Evolutionary conservation across 1,140 invertebrate genomes (phyloP).

Genomic region (Calosoma granatense): DNA sequence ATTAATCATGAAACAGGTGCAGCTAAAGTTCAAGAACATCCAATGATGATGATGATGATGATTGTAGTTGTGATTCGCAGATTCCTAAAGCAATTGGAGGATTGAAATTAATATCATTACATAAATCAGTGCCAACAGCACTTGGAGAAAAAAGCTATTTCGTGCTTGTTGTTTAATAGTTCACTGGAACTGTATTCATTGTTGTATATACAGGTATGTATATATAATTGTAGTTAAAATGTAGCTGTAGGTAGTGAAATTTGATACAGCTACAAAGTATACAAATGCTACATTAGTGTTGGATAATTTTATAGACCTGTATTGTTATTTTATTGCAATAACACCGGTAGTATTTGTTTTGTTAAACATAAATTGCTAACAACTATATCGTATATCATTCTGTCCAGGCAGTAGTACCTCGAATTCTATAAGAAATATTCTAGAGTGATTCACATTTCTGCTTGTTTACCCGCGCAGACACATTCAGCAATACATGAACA

Average conservation of each 20-base stretch:
- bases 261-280: background rate
- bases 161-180: background rate
- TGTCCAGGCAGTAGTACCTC: background rate
- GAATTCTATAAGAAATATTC: background rate
- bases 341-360: background rate
- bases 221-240: background rate
- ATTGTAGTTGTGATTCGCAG: background rate
- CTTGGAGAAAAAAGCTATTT: too few relatives aligned
- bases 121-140: too few relatives aligned
- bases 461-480: background rate
- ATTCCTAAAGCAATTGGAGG: background rate
- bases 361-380: background rate
- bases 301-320: background rate
- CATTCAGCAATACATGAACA: background rate
- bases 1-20: constrained; percentile 5
- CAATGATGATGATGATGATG: background rate
- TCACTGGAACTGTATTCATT: background rate
- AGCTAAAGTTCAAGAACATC: constrained; percentile 5
- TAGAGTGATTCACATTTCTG: background rate
- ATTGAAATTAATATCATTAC: background rate
- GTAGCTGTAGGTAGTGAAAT: background rate
- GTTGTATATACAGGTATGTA: background rate
- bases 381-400: background rate
- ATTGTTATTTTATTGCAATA: background rate
- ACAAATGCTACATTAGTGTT: background rate